phyloP scores from a whole-genome alignment of 2,113 vertebrate genomes.

The Rynchops niger region DNA sequence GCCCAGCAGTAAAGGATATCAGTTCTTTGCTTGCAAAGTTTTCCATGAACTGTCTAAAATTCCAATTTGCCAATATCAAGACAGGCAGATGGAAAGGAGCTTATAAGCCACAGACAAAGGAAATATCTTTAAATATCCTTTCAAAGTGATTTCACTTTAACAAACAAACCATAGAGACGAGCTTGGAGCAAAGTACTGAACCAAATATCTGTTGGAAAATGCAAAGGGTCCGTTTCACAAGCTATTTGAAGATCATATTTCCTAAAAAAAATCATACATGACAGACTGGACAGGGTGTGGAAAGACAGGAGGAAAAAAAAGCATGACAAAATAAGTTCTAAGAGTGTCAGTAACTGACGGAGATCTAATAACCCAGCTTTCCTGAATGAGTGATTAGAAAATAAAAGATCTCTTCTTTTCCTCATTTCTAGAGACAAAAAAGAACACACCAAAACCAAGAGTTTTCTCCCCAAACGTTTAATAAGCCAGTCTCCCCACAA shows the following conservation, averaged over 20 bases:
- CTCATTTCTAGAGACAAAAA: neutral
- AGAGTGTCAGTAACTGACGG: neutral
- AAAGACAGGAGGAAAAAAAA: neutral
- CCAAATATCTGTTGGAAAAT: neutral
- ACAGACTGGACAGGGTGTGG: neutral
- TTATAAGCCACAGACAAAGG: slow-evolving; percentile 30
- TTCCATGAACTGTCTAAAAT: slow-evolving; percentile 27
- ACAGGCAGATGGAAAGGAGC: neutral
- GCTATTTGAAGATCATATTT: neutral
- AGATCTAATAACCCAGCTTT: neutral
- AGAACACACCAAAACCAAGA: neutral
- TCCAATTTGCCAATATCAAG: neutral
- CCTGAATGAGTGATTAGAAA: neutral
- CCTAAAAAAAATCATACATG: neutral
- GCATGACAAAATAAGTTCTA: neutral
- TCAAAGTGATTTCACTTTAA: neutral
- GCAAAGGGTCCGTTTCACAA: neutral
- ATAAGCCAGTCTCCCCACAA: neutral
- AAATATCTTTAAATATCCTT: slow-evolving; percentile 11
- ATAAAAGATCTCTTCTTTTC: neutral
- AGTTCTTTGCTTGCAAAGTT: slow-evolving; percentile 42
- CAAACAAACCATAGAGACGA: neutral
- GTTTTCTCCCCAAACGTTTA: neutral
- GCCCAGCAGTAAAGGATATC: neutral
- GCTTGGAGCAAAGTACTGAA: neutral